These are phyloP conservation scores for Zosterops hypoxanthus DNA, from an alignment of 2,113 vertebrate species.

Conservation along the genomic window DNA sequence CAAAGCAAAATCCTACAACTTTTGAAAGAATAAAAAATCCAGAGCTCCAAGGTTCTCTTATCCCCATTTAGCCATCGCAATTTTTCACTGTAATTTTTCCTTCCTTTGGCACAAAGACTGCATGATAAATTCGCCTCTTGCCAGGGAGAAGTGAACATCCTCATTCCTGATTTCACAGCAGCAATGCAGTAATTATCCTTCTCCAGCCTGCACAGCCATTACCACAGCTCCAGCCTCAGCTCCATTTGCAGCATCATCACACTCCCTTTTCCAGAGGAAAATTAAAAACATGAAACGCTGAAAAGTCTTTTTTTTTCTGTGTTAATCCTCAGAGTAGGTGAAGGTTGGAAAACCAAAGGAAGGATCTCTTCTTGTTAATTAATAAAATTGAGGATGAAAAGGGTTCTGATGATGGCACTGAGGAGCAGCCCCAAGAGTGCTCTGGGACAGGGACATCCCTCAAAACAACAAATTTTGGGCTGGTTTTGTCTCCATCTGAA, in stretches of 20 bases:
- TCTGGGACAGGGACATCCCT: accelerated
- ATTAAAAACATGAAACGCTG: background rate
- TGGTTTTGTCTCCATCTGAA: background rate
- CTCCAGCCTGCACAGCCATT: background rate
- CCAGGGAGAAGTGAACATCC: background rate
- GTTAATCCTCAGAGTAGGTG: background rate
- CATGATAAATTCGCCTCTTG: background rate
- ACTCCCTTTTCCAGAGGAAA: background rate
- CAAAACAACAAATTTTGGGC: background rate
- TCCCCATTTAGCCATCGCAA: background rate
- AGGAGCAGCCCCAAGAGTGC: background rate
- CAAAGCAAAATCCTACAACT: background rate
- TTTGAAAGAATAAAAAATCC: background rate
- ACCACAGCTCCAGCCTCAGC: background rate
- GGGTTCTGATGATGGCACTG: background rate
- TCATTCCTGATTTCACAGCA: background rate
- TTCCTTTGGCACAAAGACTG: background rate
- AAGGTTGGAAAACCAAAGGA: background rate
- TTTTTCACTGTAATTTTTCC: background rate
- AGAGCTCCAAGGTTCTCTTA: background rate
- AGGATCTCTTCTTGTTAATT: background rate
- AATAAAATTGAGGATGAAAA: background rate
- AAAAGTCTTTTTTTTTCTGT: background rate
- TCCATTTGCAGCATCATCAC: background rate
- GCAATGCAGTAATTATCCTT: background rate